Conservation (phyloP, 2,888 invertebrate genomes). For the Macrophya alboannulata region DNA sequence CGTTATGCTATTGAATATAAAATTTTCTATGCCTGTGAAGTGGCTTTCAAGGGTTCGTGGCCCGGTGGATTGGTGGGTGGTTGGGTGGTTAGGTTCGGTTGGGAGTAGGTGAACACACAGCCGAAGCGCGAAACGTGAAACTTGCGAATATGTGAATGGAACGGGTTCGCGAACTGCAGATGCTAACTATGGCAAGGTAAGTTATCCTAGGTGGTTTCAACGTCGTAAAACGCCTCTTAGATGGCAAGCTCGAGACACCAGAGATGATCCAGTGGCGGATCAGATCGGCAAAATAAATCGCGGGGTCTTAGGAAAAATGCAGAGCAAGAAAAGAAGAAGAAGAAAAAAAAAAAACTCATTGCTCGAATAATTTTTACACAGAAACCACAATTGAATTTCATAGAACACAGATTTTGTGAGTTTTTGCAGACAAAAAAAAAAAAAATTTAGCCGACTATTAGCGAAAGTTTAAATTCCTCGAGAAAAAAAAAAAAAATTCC, state of each 20-base stretch:
- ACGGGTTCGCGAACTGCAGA: slow-evolving; percentile 28
- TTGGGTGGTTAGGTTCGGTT: background rate
- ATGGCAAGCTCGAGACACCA: background rate
- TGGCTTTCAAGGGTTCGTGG: slow-evolving; percentile 47
- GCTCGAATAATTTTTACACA: too few relatives aligned
- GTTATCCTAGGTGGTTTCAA: background rate
- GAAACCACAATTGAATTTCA: background rate
- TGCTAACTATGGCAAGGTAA: background rate
- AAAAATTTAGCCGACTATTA: too few relatives aligned
- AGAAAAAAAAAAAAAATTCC: too few relatives aligned
- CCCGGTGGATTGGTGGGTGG: background rate
- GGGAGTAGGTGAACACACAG: background rate
- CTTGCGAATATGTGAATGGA: slow-evolving; percentile 36
- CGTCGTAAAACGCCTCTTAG: background rate
- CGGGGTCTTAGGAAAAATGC: background rate
- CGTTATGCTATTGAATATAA: slow-evolving; percentile 52
- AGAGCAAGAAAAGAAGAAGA: background rate
- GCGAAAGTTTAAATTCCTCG: too few relatives aligned
- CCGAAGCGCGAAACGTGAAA: slow-evolving; percentile 18
- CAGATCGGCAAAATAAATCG: background rate
- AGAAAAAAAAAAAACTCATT: background rate
- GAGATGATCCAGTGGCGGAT: background rate
- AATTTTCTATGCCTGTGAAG: slow-evolving; percentile 46
- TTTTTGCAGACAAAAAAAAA: background rate
- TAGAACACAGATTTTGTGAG: background rate